Percentiles rank a stretch among this genome's conserved stretches.
These are phyloP conservation scores for Hirundichthys speculiger DNA, from an alignment of 2,113 vertebrate species.

Conservation along the genomic window DNA sequence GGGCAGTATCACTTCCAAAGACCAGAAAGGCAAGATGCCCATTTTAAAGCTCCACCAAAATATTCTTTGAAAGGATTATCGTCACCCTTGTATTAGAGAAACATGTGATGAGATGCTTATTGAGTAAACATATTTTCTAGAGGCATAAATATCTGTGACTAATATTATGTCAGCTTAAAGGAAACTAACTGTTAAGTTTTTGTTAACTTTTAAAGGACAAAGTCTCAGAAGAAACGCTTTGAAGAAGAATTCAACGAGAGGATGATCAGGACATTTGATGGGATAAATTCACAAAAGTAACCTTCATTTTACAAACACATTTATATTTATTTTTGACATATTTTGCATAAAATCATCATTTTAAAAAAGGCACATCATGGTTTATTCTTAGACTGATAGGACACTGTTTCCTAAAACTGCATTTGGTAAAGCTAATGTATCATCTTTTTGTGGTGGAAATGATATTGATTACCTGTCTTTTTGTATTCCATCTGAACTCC, in stretches of 20 bases:
- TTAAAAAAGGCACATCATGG: background rate
- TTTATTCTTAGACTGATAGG: background rate
- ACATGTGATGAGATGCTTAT: constrained; percentile 28
- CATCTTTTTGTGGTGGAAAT: too few species aligned
- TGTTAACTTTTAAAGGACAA: constrained; percentile 83
- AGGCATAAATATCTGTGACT: constrained; percentile 31
- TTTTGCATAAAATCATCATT: background rate
- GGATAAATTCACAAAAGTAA: constrained; percentile 98
- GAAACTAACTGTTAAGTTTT: too few species aligned
- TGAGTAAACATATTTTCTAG: constrained; percentile 6
- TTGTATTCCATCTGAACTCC: background rate
- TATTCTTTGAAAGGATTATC: constrained; percentile 45
- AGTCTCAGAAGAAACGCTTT: constrained; percentile 96
- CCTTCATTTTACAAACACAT: constrained; percentile 17
- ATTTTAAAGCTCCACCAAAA: constrained; percentile 11
- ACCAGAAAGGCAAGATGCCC: constrained; percentile 88
- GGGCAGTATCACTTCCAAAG: constrained; percentile 95
- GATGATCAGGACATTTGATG: constrained; percentile 97
- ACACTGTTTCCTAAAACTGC: background rate
- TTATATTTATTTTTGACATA: background rate
- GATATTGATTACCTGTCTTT: background rate
- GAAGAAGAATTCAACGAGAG: constrained; percentile 96
- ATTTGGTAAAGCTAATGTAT: background rate
- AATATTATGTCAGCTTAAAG: constrained; percentile 29
- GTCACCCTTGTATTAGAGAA: background rate